Conservation (phyloP, 2,888 invertebrate species). For the Eristalinus sepulchralis region DNA sequence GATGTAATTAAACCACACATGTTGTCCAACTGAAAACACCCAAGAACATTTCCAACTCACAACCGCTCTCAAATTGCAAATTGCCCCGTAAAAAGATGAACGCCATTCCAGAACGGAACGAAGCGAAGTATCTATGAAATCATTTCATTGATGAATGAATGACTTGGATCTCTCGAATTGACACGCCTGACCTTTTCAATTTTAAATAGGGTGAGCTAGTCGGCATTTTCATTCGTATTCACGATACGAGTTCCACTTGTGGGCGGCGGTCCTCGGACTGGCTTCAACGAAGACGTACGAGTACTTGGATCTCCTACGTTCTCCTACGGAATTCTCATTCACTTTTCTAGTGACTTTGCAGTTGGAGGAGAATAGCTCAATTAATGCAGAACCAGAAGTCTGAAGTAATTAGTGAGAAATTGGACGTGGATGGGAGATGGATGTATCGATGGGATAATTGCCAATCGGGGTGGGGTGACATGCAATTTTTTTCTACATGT, state of each 20-base stretch:
- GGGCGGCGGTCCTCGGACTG: background rate
- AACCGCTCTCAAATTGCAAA: background rate
- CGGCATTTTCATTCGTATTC: background rate
- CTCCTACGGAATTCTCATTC: background rate
- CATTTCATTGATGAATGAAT: constrained; percentile 65
- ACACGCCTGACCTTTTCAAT: constrained; percentile 60
- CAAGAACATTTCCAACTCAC: background rate
- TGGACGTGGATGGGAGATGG: background rate
- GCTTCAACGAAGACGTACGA: background rate
- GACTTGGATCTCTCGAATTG: constrained; percentile 51
- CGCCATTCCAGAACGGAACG: background rate
- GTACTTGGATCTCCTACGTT: background rate
- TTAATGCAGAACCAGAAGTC: constrained; percentile 27
- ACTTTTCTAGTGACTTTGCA: background rate
- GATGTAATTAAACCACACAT: constrained; percentile 24
- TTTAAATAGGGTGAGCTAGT: constrained; percentile 51
- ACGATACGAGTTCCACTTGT: background rate
- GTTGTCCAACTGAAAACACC: background rate
- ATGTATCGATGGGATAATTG: constrained; percentile 8
- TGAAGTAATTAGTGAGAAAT: constrained; percentile 21
- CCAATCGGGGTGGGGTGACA: background rate
- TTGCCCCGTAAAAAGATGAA: background rate
- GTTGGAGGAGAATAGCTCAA: constrained; percentile 10
- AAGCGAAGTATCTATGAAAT: constrained; percentile 49
- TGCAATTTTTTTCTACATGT: background rate